Conservation (phyloP, 2,113 vertebrate species). For the Serinus canaria region DNA sequence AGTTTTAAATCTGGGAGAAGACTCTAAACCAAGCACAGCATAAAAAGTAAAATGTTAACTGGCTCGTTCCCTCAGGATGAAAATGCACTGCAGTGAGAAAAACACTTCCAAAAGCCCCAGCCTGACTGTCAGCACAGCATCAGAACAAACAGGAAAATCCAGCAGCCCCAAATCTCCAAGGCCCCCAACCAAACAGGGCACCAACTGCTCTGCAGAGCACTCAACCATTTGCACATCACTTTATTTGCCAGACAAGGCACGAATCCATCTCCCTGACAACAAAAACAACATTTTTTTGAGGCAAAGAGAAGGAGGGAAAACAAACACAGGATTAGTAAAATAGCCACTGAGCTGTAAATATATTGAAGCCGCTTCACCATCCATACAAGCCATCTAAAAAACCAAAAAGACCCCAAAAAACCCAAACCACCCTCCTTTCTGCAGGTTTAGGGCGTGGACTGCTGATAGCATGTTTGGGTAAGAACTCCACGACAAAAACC, state of each 20-base stretch:
- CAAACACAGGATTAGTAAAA: background rate
- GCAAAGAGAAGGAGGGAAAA: background rate
- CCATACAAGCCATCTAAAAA: background rate
- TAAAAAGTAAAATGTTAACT: background rate
- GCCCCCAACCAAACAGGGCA: background rate
- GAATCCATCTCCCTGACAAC: background rate
- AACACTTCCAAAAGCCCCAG: background rate
- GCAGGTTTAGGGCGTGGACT: background rate
- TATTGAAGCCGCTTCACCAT: background rate
- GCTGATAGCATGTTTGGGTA: background rate
- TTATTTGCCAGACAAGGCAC: background rate
- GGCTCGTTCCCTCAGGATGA: background rate
- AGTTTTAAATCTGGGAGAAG: background rate
- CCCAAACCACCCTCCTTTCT: background rate
- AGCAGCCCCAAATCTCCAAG: background rate
- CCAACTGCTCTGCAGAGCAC: background rate
- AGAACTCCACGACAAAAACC: background rate
- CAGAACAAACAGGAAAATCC: background rate
- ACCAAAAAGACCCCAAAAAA: rapidly evolving
- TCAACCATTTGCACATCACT: conserved; percentile 41
- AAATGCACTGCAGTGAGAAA: background rate
- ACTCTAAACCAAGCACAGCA: background rate
- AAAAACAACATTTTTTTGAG: background rate
- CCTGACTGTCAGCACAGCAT: background rate
- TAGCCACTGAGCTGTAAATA: background rate